Conservation (phyloP, 2,888 invertebrate species). For the Caenorhabditis imperialis region DNA sequence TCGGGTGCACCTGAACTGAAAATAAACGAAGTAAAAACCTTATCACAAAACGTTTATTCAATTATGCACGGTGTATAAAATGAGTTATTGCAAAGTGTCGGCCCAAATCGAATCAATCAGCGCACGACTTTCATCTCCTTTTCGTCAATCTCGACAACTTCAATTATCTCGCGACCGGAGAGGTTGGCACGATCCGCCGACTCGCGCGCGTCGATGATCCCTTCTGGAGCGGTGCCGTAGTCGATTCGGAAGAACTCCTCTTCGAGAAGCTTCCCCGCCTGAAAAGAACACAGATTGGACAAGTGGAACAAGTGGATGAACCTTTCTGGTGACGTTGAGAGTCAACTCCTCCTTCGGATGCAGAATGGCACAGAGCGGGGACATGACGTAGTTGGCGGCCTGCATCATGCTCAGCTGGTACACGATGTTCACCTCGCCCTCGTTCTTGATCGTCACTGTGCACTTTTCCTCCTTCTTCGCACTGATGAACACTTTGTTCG, state of each 20-base stretch:
- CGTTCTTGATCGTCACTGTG: conserved; percentile 32
- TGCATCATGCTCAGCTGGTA: conserved; percentile 47
- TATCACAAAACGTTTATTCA: neutral
- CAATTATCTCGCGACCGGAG: conserved; percentile 31
- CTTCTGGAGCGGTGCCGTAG: conserved; percentile 49
- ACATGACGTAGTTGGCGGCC: conserved; percentile 43
- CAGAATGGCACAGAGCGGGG: conserved; percentile 50
- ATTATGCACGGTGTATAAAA: too few relatives aligned
- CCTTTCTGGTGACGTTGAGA: conserved; percentile 43
- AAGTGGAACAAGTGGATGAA: too few relatives aligned
- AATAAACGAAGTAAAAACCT: conserved; percentile 5
- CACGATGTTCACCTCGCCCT: conserved; percentile 41
- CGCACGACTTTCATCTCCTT: conserved; percentile 47
- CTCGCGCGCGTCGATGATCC: conserved; percentile 44
- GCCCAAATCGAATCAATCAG: conserved; percentile 2
- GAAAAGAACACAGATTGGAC: conserved; percentile 1
- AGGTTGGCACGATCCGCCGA: conserved; percentile 37
- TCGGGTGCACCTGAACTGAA: conserved; percentile 19
- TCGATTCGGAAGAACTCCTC: conserved; percentile 52
- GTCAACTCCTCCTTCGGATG: conserved; percentile 45
- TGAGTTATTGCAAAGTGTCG: too few relatives aligned
- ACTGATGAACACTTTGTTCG: conserved; percentile 39
- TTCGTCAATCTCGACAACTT: conserved; percentile 45
- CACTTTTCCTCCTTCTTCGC: conserved; percentile 47
- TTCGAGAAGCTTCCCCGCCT: conserved; percentile 20